A percentile compares a stretch with the other conserved stretches of the same genome.
These are phyloP conservation scores for Chrysopa pallens DNA, from an alignment of 1,140 invertebrate genomes.

Conservation along the genomic window DNA sequence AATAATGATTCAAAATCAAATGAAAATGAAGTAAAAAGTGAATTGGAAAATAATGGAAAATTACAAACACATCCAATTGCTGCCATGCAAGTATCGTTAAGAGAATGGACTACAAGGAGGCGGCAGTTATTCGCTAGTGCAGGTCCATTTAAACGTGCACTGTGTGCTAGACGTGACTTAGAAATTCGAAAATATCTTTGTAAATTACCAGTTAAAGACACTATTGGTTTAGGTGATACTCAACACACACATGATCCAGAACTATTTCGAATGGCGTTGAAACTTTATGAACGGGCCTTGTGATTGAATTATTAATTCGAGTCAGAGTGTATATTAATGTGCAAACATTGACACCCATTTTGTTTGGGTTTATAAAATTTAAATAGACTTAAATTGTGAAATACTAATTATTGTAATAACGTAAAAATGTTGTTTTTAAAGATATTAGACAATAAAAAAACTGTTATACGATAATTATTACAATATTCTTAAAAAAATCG, in stretches of 20 bases:
- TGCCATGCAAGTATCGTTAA: constrained; percentile 34
- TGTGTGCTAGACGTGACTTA: constrained; percentile 45
- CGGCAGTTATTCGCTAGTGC: constrained; percentile 26
- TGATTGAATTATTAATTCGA: background rate
- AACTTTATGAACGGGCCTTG: constrained; percentile 17
- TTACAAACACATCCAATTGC: constrained; percentile 31
- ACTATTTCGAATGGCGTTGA: constrained; percentile 15
- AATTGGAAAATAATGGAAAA: constrained; percentile 6
- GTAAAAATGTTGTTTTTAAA: too few species aligned
- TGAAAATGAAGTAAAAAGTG: constrained; percentile 3
- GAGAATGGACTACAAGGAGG: constrained; percentile 20
- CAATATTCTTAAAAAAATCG: too few species aligned
- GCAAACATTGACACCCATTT: too few species aligned
- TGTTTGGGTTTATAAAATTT: too few species aligned
- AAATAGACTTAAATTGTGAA: too few species aligned
- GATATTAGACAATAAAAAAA: too few species aligned
- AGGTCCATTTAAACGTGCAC: constrained; percentile 30
- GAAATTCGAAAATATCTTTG: constrained; percentile 39
- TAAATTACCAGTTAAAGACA: constrained; percentile 35
- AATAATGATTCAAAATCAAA: constrained; percentile 12
- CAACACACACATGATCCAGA: constrained; percentile 19
- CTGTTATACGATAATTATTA: too few species aligned
- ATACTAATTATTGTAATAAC: too few species aligned
- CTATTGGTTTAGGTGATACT: constrained; percentile 13
- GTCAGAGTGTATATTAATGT: too few species aligned